A percentile compares a stretch with the other conserved stretches of the same genome.
Evolutionary conservation across 2,888 invertebrate genomes (phyloP).

Genomic region (Pristionchus maxplancki): DNA sequence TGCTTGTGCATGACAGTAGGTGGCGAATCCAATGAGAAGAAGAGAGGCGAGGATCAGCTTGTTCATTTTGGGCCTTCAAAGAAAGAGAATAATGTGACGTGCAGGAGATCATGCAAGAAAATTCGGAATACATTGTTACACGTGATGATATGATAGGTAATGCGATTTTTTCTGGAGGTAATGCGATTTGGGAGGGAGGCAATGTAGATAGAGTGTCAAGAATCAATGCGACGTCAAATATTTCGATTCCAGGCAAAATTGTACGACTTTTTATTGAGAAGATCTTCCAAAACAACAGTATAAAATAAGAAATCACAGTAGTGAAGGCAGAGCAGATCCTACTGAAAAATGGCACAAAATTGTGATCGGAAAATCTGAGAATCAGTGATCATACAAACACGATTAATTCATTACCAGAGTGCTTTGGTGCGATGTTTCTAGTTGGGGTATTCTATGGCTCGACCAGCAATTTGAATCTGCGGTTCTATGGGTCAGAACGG

Average conservation of each 20-base stretch:
- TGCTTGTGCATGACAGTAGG: background rate
- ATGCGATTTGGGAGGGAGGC: too few species aligned
- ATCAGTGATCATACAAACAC: background rate
- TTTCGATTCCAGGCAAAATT: too few species aligned
- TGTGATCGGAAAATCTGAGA: background rate
- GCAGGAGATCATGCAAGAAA: too few species aligned
- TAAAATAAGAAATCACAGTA: background rate
- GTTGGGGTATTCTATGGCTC: background rate
- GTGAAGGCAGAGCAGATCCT: background rate
- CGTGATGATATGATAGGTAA: too few species aligned
- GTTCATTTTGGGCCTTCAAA: background rate
- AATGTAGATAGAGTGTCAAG: too few species aligned
- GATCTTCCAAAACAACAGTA: background rate
- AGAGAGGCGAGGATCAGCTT: conserved; percentile 25
- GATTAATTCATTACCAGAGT: background rate
- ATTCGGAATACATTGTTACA: too few species aligned
- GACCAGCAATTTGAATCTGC: too few species aligned
- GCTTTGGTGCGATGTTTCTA: background rate
- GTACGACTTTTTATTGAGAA: too few species aligned
- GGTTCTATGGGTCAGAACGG: too few species aligned
- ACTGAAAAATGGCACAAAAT: background rate
- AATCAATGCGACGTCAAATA: too few species aligned
- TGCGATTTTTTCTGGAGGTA: too few species aligned
- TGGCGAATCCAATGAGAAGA: conserved; percentile 9
- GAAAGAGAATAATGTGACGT: too few species aligned